Evolutionary conservation across 2,888 invertebrate genomes (phyloP).

Genomic region (Leucophora obtusa): DNA sequence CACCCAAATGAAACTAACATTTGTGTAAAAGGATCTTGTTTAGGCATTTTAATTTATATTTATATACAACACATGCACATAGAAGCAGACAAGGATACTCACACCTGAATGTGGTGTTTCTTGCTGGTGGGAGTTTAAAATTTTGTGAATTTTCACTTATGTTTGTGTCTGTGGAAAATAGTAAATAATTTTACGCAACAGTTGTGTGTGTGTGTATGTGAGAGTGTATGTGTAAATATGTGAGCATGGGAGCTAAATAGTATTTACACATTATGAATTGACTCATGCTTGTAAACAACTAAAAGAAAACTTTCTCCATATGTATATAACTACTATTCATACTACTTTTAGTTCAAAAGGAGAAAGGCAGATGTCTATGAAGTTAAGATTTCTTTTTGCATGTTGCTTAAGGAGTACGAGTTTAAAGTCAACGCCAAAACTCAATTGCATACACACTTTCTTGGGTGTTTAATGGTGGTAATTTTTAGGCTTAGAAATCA

Average conservation of each 20-base stretch:
- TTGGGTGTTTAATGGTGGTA: neutral
- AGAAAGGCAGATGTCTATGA: slow-evolving; percentile 18
- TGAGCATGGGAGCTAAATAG: slow-evolving; percentile 33
- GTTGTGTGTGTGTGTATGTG: slow-evolving; percentile 69
- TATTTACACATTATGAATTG: slow-evolving; percentile 46
- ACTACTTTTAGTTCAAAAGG: slow-evolving; percentile 9
- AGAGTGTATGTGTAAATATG: slow-evolving; percentile 68
- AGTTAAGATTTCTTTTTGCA: slow-evolving; percentile 29
- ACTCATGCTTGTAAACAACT: slow-evolving; percentile 28
- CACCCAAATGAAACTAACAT: neutral
- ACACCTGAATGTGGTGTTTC: neutral
- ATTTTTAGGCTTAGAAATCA: neutral
- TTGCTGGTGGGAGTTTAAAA: neutral
- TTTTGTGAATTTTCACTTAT: slow-evolving; percentile 36
- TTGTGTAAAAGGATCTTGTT: slow-evolving; percentile 45
- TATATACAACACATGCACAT: neutral
- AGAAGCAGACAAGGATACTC: neutral
- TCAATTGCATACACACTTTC: slow-evolving; percentile 1
- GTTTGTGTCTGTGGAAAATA: slow-evolving; percentile 49
- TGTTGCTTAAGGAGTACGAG: slow-evolving; percentile 4
- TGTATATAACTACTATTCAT: neutral
- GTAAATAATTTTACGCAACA: slow-evolving; percentile 71
- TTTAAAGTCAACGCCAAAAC: slow-evolving; percentile 47
- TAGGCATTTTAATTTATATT: slow-evolving; percentile 55
- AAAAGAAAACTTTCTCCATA: slow-evolving; percentile 40